Evolutionary conservation across 2,888 invertebrate species (phyloP), one percentile per base, ranked within the genome.

Genomic region (Thumatha senex): DNA sequence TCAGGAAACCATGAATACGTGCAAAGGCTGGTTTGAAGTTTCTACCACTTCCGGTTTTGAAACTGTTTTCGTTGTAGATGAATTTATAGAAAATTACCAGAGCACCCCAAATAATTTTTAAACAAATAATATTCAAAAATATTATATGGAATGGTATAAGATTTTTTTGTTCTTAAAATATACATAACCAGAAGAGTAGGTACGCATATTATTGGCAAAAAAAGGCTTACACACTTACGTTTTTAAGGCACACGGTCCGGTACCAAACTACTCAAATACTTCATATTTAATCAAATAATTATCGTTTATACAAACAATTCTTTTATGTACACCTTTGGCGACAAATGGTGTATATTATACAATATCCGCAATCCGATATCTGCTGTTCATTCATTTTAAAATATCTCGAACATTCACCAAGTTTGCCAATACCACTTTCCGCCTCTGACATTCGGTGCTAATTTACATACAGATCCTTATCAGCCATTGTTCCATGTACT

Each of bases 391-490:
- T 35, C 18, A 24, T 47, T 18, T 51, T 49, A 58, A 55, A 65
- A 57, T 61, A 56, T 54, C 18, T 51, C 52, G 48, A 44, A 58
- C 67, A 56, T 58, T 59, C 61, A 43, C 58, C 40, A 56, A 56
- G 58, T 71, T 65, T 62, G 63, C 67, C 59, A 70, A 70, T 58
- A 54, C 41, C 53, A 58, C 46, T 42, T 46, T 58, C 55, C 51
- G 56, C 59, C 61, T 55, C 54, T 62, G 61, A 58, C 62, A 64
- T 61, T 63, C 55, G 50, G 46, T 30, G 58, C 55, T 47, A 46
- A 77, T 77, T 77, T 74, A 67, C 75, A 74, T 76, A 73, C 49
- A 48, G 78, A 76, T 78, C 48, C 63, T 58, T 72, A 78, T 77
- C 77, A 61, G 11, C 64, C 65, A 76, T 78, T 78, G 77, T 78